Evolutionary conservation across 2,113 vertebrate genomes (phyloP).

Genomic region (Monarcha castaneiventris): DNA sequence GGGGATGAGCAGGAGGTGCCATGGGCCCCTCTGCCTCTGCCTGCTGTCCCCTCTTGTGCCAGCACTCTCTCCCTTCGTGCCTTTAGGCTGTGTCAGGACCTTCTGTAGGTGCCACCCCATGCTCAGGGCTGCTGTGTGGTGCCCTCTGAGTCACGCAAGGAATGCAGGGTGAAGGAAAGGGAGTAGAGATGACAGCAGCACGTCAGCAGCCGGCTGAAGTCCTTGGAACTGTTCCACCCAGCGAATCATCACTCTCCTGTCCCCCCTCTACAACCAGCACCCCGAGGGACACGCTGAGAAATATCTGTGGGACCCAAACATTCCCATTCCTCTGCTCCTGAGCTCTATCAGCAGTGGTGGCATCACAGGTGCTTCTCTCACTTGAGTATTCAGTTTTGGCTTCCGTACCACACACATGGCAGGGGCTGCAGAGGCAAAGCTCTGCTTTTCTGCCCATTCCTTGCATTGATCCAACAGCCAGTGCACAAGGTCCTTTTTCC

Average conservation of each 20-base stretch:
- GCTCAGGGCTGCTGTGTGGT: neutral
- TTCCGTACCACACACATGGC: neutral
- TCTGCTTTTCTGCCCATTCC: neutral
- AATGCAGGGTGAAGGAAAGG: neutral
- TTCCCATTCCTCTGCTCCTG: neutral
- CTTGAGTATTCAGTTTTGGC: neutral
- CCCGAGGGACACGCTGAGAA: fast-evolving
- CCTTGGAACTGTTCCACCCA: neutral
- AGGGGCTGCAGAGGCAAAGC: fast-evolving
- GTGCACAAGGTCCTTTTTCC: neutral
- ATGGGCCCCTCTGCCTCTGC: neutral
- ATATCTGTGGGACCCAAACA: neutral
- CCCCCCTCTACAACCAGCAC: neutral
- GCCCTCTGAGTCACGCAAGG: neutral
- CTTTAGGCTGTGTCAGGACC: neutral
- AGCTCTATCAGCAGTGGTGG: neutral
- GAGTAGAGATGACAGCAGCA: neutral
- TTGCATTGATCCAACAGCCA: neutral
- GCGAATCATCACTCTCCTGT: neutral
- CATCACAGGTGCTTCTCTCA: neutral
- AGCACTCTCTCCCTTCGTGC: neutral
- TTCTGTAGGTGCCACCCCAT: neutral
- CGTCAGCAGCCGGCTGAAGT: neutral
- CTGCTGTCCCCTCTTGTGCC: neutral
- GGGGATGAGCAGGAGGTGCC: neutral